A percentile compares a stretch with the other conserved stretches of the same genome.
Evolutionary conservation across 1,140 invertebrate genomes (phyloP).

Genomic region (Chrysomallon squamiferum): DNA sequence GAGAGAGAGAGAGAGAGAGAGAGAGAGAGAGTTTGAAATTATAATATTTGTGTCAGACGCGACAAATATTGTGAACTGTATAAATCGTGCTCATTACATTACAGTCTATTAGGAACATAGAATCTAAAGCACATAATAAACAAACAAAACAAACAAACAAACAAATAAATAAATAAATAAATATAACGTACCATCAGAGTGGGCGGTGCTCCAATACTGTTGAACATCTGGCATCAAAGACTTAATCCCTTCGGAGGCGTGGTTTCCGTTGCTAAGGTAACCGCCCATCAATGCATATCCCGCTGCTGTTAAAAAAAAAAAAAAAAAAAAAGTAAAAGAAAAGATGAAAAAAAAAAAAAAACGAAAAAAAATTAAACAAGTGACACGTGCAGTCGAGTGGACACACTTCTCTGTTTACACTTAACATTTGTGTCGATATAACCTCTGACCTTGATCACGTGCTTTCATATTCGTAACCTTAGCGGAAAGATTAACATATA

Average conservation of each 20-base stretch:
- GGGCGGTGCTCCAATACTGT: conserved; percentile 13
- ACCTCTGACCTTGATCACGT: conserved; percentile 3
- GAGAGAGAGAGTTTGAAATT: no score
- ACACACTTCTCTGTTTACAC: conserved; percentile 3
- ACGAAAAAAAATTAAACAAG: background rate
- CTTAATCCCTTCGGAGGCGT: conserved; percentile 15
- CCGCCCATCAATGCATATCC: conserved; percentile 21
- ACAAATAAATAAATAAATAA: no score
- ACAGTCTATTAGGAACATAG: no score
- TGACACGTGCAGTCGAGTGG: background rate
- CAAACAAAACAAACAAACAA: no score
- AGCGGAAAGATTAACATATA: no score
- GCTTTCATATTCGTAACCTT: no score
- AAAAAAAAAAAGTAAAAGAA: background rate
- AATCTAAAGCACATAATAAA: no score
- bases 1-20: no score
- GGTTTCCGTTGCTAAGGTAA: conserved; percentile 5
- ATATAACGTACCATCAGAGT: conserved; percentile 10
- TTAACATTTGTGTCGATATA: background rate
- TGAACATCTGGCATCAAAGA: conserved; percentile 17
- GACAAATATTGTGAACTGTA: no score
- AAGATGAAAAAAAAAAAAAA: background rate
- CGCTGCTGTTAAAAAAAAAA: conserved; percentile 9
- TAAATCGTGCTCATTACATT: no score
- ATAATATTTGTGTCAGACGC: no score